phyloP scores from a whole-genome alignment of 2,888 invertebrate genomes.

The Melanotus villosus region DNA sequence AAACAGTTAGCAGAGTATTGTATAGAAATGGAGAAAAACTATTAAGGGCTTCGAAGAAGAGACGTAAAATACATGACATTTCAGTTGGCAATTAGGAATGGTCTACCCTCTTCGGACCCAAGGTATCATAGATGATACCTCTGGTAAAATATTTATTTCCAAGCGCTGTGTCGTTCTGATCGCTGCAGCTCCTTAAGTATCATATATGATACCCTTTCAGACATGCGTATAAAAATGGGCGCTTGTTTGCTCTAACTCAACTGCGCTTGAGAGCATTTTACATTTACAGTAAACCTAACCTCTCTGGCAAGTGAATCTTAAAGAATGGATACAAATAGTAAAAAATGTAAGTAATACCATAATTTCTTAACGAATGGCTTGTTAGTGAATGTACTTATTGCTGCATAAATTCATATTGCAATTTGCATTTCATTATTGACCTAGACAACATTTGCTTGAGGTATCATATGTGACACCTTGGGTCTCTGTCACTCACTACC shows the following conservation, averaged over 20 bases:
- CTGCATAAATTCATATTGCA: background rate
- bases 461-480: conserved; percentile 9
- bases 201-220: too few relatives aligned
- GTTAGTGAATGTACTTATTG: background rate
- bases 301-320: background rate
- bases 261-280: background rate
- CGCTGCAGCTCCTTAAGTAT: background rate
- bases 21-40: too few relatives aligned
- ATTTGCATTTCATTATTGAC: background rate
- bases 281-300: background rate
- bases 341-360: background rate
- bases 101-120: background rate
- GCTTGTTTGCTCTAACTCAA: background rate
- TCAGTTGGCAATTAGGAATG: too few relatives aligned
- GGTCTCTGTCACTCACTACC: background rate
- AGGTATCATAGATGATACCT: conserved; percentile 6
- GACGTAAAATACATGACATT: too few relatives aligned
- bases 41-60: too few relatives aligned
- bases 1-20: too few relatives aligned
- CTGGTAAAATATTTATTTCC: conserved; percentile 2
- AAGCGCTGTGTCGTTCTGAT: background rate
- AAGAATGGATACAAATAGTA: background rate
- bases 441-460: background rate
- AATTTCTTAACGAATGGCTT: background rate
- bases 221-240: too few relatives aligned